phyloP scores from a whole-genome alignment of 2,888 invertebrate genomes.

The Anagyrus pseudococci region DNA sequence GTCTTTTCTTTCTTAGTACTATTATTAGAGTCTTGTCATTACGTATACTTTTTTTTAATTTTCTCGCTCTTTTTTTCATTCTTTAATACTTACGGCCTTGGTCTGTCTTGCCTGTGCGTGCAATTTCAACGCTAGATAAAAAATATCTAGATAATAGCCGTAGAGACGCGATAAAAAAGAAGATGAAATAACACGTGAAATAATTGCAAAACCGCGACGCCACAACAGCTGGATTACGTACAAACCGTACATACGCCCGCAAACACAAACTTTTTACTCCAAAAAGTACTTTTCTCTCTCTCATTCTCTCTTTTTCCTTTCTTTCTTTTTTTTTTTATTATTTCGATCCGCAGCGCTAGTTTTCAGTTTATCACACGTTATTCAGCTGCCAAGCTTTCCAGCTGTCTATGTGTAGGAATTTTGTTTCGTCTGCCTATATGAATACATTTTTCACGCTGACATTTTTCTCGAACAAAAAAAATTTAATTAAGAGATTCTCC shows the following conservation, averaged over 20 bases:
- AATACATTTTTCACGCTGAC: conserved; percentile 25
- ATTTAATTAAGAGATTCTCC: too few relatives aligned
- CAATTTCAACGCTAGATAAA: conserved; percentile 15
- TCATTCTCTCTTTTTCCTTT: too few relatives aligned
- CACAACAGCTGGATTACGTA: conserved; percentile 1
- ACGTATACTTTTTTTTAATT: neutral
- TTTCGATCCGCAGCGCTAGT: conserved; percentile 5
- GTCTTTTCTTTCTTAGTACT: conserved; percentile 8
- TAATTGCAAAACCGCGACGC: conserved; percentile 13
- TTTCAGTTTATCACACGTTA: conserved; percentile 5
- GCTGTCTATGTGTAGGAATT: conserved; percentile 47
- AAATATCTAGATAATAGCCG: neutral
- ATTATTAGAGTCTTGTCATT: conserved; percentile 10
- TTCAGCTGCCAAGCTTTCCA: conserved; percentile 50
- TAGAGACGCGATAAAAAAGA: too few relatives aligned
- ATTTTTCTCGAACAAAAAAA: too few relatives aligned
- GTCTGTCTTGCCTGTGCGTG: conserved; percentile 14
- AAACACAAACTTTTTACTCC: conserved; percentile 21
- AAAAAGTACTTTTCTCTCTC: too few relatives aligned
- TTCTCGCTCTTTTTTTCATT: conserved; percentile 22
- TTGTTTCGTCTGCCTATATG: conserved; percentile 39
- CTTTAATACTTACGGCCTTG: conserved; percentile 5
- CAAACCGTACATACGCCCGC: neutral
- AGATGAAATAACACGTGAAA: conserved; percentile 6
- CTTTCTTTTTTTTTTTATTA: neutral